Percentiles rank a stretch among this genome's conserved stretches.
Evolutionary conservation across 2,888 invertebrate genomes (phyloP).

Genomic region (Chloroclysta siterata): DNA sequence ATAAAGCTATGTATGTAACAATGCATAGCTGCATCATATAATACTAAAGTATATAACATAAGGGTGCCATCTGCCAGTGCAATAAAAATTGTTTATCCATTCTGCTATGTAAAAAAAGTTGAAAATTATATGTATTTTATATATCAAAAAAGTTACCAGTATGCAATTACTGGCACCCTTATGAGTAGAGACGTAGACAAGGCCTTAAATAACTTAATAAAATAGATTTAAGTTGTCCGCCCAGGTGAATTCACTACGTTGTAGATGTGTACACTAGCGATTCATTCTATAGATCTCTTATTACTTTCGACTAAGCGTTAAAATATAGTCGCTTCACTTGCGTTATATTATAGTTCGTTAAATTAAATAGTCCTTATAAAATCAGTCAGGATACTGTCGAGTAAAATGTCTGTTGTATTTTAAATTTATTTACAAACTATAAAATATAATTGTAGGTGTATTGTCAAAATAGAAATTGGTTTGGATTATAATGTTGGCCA

Average conservation of each 20-base stretch:
- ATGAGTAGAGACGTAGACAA: slow-evolving; percentile 34
- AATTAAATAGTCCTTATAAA: slow-evolving; percentile 45
- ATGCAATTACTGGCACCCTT: slow-evolving; percentile 11
- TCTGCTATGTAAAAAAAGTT: not conserved
- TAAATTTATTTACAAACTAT: slow-evolving; percentile 34
- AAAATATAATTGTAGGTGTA: slow-evolving; percentile 28
- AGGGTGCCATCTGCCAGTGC: slow-evolving; percentile 9
- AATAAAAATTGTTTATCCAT: not conserved
- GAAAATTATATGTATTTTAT: not conserved
- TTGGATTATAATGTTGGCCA: slow-evolving; percentile 29
- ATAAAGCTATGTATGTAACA: slow-evolving; percentile 21
- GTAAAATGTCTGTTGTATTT: slow-evolving; percentile 40
- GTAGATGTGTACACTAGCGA: slow-evolving; percentile 55
- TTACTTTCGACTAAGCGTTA: slow-evolving; percentile 49
- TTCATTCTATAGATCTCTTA: slow-evolving; percentile 72
- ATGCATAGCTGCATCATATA: slow-evolving; percentile 20
- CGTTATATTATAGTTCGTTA: slow-evolving; percentile 48
- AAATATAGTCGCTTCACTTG: slow-evolving; percentile 59
- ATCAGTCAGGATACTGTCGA: slow-evolving; percentile 34
- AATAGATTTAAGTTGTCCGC: slow-evolving; percentile 42
- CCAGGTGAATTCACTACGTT: slow-evolving; percentile 55
- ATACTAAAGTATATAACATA: slow-evolving; percentile 1
- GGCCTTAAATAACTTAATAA: slow-evolving; percentile 39
- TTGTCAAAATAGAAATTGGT: slow-evolving; percentile 32
- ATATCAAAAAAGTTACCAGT: not conserved